Conservation (phyloP, 2,797 vertebrate species). For the Arrhamphus sclerolepis region DNA sequence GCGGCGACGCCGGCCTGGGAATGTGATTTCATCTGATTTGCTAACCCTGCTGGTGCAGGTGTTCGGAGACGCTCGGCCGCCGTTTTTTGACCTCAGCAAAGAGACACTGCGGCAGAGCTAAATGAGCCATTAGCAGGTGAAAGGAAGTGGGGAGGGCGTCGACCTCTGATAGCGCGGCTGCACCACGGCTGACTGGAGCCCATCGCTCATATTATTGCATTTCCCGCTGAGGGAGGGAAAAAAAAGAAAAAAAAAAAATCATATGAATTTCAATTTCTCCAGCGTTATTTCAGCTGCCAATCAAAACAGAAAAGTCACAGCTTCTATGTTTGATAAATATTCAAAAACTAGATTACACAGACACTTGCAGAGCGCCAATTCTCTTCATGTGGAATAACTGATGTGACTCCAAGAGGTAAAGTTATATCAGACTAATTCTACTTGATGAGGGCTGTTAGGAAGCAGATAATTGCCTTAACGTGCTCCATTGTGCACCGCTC, state of each 20-base stretch:
- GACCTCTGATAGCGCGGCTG: not conserved
- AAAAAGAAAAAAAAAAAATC: not conserved
- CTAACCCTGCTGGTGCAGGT: slow-evolving; percentile 28
- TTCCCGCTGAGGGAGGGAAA: not conserved
- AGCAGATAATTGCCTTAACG: slow-evolving; percentile 6
- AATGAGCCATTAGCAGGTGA: slow-evolving; percentile 36
- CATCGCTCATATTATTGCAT: slow-evolving; percentile 12
- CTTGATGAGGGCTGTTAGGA: slow-evolving; percentile 9
- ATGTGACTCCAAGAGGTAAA: slow-evolving; percentile 1
- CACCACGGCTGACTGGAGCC: slow-evolving; percentile 1
- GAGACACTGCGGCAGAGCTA: slow-evolving; percentile 9
- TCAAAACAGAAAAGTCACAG: slow-evolving; percentile 15
- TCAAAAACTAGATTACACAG: slow-evolving; percentile 9
- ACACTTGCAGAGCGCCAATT: slow-evolving; percentile 4
- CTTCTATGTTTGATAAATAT: slow-evolving; percentile 20
- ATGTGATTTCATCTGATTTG: slow-evolving; percentile 38
- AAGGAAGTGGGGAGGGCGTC: not conserved
- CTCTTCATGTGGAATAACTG: slow-evolving; percentile 19
- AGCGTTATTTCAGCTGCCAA: slow-evolving; percentile 28
- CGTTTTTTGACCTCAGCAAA: slow-evolving; percentile 17
- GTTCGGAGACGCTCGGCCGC: slow-evolving; percentile 6
- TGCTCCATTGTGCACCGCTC: slow-evolving; percentile 9
- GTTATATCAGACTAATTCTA: slow-evolving; percentile 8
- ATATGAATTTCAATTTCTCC: slow-evolving; percentile 34
- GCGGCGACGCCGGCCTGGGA: slow-evolving; percentile 21